These are phyloP conservation scores for Dryocosmus kuriphilus DNA, from an alignment of 2,888 invertebrate genomes.

Conservation along the genomic window DNA sequence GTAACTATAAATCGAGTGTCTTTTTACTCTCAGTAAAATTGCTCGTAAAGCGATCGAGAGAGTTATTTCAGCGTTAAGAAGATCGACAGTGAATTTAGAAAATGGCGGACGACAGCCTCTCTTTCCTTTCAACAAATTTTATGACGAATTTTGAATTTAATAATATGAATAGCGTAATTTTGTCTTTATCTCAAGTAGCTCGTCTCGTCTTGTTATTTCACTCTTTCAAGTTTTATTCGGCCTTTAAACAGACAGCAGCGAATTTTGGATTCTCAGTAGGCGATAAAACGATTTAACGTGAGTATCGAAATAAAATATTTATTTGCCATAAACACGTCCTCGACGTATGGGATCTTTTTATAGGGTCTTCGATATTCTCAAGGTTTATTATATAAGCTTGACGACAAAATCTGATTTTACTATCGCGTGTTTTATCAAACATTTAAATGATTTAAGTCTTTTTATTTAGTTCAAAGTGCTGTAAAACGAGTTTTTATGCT, in stretches of 20 bases:
- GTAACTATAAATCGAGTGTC: conserved; percentile 54
- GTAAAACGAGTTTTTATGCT: too few species aligned
- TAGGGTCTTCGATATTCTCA: not conserved
- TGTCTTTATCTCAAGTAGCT: conserved; percentile 30
- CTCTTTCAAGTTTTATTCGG: conserved; percentile 31
- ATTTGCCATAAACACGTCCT: conserved; percentile 60
- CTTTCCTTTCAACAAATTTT: not conserved
- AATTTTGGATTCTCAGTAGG: conserved; percentile 43
- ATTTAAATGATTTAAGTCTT: not conserved
- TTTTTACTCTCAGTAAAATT: conserved; percentile 42
- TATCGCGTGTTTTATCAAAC: not conserved
- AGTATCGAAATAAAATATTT: conserved; percentile 63
- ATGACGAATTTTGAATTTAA: conserved; percentile 40
- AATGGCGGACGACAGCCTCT: conserved; percentile 38
- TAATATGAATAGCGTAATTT: conserved; percentile 55
- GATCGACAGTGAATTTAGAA: conserved; percentile 59
- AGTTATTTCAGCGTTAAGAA: conserved; percentile 59
- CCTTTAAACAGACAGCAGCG: not conserved
- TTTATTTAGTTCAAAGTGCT: too few species aligned
- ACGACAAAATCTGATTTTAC: not conserved
- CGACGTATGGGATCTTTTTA: conserved; percentile 21
- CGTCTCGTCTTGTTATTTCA: conserved; percentile 32
- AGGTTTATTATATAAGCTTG: too few species aligned
- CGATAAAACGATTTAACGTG: conserved; percentile 55
- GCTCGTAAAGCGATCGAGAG: conserved; percentile 43